These are phyloP conservation scores for Cyrtodaria siliqua DNA, from an alignment of 2,888 invertebrate species.

Conservation along the genomic window DNA sequence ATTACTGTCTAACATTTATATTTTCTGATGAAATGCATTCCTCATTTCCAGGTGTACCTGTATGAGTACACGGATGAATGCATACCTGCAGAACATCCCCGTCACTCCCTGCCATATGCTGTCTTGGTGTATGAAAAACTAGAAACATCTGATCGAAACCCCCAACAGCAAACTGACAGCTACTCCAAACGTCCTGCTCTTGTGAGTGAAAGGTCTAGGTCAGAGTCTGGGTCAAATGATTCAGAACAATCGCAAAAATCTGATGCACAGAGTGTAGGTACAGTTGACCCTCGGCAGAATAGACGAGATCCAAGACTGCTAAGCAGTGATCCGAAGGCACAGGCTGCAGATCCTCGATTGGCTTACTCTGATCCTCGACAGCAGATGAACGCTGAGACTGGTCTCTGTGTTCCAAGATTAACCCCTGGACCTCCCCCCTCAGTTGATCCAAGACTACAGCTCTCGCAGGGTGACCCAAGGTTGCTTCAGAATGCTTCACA, in stretches of 20 bases:
- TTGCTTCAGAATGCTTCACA: background rate
- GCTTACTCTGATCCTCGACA: background rate
- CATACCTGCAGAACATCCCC: slow-evolving; percentile 71
- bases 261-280: background rate
- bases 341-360: slow-evolving; percentile 13
- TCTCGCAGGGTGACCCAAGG: slow-evolving; percentile 9
- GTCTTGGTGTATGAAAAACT: slow-evolving; percentile 60
- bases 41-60: slow-evolving; percentile 74
- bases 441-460: slow-evolving; percentile 9
- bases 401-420: slow-evolving; percentile 39
- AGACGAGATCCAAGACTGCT: background rate
- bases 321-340: background rate
- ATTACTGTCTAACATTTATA: too few relatives aligned
- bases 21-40: too few relatives aligned
- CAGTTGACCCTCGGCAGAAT: slow-evolving; percentile 19
- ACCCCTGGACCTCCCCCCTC: slow-evolving; percentile 26
- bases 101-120: slow-evolving; percentile 80
- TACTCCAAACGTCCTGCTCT: slow-evolving; percentile 44
- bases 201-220: background rate
- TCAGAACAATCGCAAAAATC: background rate
- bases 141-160: slow-evolving; percentile 10
- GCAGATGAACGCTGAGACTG: background rate
- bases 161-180: slow-evolving; percentile 22
- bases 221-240: slow-evolving; percentile 13
- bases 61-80: slow-evolving; percentile 81